Evolutionary conservation across 2,888 invertebrate genomes (phyloP).

Genomic region (Cryptocephalus moraei): DNA sequence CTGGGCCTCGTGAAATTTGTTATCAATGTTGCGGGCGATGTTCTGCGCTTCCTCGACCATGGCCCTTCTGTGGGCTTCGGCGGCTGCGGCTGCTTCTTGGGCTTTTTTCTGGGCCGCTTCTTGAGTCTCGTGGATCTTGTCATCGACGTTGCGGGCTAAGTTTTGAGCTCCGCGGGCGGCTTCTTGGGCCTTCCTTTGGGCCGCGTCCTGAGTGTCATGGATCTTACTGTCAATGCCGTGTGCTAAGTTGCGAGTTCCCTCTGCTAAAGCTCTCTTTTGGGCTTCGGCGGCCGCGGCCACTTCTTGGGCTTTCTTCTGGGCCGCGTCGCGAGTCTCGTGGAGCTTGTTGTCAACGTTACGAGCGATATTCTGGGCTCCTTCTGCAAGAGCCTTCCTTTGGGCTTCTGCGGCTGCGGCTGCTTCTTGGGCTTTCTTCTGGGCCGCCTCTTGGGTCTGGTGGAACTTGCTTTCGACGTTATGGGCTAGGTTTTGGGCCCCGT

Average conservation of each 20-base stretch:
- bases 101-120: slow-evolving; percentile 13
- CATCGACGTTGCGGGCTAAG: slow-evolving; percentile 9
- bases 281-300: slow-evolving; percentile 7
- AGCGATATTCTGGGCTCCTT: slow-evolving; percentile 1
- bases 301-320: slow-evolving; percentile 7
- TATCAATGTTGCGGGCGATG: slow-evolving; percentile 39
- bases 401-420: slow-evolving; percentile 1
- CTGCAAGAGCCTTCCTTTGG: neutral
- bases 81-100: slow-evolving; percentile 13
- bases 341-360: slow-evolving; percentile 15
- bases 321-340: slow-evolving; percentile 11
- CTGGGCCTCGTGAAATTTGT: slow-evolving; percentile 38
- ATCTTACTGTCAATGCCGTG: slow-evolving; percentile 10
- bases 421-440: slow-evolving; percentile 10
- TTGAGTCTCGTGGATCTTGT: slow-evolving; percentile 6
- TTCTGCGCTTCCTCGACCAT: slow-evolving; percentile 5
- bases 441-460: slow-evolving; percentile 10
- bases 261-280: slow-evolving; percentile 13
- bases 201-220: slow-evolving; percentile 14
- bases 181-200: slow-evolving; percentile 12
- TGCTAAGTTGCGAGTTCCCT: slow-evolving; percentile 6
- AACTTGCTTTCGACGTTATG: slow-evolving; percentile 13
- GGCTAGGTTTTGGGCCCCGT: slow-evolving; percentile 14
- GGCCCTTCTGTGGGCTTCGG: slow-evolving; percentile 11
- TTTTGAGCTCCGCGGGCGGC: slow-evolving; percentile 12